phyloP scores from a whole-genome alignment of 1,140 invertebrate species.

The Littorina saxatilis region DNA sequence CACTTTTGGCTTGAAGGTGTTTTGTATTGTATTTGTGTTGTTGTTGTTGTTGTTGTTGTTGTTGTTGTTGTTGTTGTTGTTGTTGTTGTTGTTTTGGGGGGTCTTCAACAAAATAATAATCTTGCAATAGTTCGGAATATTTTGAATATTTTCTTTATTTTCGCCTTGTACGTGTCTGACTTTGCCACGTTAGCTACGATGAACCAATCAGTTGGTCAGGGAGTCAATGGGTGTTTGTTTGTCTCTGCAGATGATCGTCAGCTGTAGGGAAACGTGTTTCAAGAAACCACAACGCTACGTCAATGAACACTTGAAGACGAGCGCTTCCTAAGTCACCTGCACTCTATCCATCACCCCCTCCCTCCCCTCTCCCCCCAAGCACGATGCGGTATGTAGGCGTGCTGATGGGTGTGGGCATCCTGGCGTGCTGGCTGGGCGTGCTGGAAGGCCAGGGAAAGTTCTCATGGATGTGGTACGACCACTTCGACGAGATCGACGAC shows the following conservation, averaged over 20 bases:
- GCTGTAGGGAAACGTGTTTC: not conserved
- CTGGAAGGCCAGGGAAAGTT: not conserved
- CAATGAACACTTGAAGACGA: not conserved
- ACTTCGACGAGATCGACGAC: slow-evolving; percentile 90
- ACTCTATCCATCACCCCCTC: not conserved
- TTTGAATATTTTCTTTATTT: not conserved
- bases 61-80: not conserved
- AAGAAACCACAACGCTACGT: no score
- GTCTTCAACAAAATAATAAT: not conserved
- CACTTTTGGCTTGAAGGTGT: no score
- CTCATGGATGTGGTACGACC: slow-evolving; percentile 79
- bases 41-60: slow-evolving; percentile 1
- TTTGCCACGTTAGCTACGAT: not conserved
- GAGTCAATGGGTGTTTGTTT: no score
- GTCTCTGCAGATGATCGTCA: not conserved
- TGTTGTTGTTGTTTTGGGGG: not conserved
- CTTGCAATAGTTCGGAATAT: not conserved
- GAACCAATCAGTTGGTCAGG: not conserved
- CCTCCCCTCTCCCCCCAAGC: not conserved
- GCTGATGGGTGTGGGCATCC: not conserved
- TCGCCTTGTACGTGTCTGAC: not conserved
- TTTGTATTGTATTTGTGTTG: not conserved
- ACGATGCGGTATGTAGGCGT: not conserved
- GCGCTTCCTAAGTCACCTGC: not conserved
- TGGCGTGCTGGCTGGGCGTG: not conserved